Evolutionary conservation across 2,888 invertebrate genomes (phyloP), one percentile per base, ranked within the genome.

Genomic region (Falcaria lacertinaria): DNA sequence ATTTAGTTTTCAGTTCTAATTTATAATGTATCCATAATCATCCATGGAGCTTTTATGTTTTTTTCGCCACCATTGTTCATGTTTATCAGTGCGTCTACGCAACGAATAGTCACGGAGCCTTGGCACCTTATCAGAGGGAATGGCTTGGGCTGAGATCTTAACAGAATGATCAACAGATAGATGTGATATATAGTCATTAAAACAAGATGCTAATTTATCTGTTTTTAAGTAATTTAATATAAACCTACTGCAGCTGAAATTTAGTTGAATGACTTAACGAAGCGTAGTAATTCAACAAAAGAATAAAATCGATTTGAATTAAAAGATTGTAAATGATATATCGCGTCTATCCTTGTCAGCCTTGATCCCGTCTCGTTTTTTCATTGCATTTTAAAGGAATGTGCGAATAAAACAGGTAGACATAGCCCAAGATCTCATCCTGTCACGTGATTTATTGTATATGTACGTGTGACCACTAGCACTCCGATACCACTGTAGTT

Each of bases 81-180:
- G 41, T 58, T 52, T 52, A 62, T 64, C 81, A 84, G 85, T 80
- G 84, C 85, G 88, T 87, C 86, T 73, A 85, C 88, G 88, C 88
- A 88, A 88, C 85, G 52, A 63, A 55, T 48, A 54, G 77, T 82
- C 85, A 83, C 85, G 62, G 57, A 53, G 62, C 75, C 80, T 80
- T 78, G 80, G 84, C 86, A 84, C 81, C 73, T 60, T 63, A 58
- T 45, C 42, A 58, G 52, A 63, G 74, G 71, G 75, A 78, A 82
- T 84, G 80, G 82, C 83, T 84, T 70, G 52, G 65, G 79, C 57
- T 67, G 77, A 78, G 76, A 65, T 65, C 69, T 73, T 80, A 74
- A 60, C 60, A 75, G 44, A 53, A 43, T 64, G 1, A 7, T 28
- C 7, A 11, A 28, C 11, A 28, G 11, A 28, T 11, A 28, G 28